phyloP scores from a whole-genome alignment of 2,888 invertebrate species.

The Agrilus mali region DNA sequence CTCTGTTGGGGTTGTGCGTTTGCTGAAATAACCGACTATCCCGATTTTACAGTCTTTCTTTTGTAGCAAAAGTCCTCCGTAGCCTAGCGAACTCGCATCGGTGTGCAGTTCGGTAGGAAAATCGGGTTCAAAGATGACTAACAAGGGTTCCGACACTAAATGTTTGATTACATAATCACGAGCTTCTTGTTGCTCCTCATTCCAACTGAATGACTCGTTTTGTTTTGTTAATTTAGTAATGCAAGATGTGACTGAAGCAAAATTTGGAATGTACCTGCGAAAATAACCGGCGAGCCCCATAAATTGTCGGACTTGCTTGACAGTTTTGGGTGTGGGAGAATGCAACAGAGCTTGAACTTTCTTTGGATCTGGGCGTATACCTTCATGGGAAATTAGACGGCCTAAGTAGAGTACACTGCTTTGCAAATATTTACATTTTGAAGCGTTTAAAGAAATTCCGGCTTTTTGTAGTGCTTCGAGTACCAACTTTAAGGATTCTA shows the following conservation, averaged over 20 bases:
- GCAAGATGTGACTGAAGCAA: slow-evolving; percentile 10
- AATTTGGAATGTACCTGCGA: slow-evolving; percentile 14
- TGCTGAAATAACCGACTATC: slow-evolving; percentile 15
- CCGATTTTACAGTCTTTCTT: slow-evolving; percentile 8
- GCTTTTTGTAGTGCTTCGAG: neutral
- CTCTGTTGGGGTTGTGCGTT: slow-evolving; percentile 13
- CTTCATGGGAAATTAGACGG: slow-evolving; percentile 10
- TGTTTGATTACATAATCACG: slow-evolving; percentile 6
- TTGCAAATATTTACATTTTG: slow-evolving; percentile 12
- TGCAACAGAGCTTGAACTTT: slow-evolving; percentile 12
- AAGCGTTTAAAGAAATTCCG: slow-evolving; percentile 1
- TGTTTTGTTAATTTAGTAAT: slow-evolving; percentile 9
- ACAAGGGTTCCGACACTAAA: slow-evolving; percentile 11
- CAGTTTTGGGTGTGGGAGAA: slow-evolving; percentile 12
- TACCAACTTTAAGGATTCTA: neutral
- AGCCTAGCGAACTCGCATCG: slow-evolving; percentile 16
- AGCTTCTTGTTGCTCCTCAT: slow-evolving; percentile 6
- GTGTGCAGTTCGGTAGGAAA: slow-evolving; percentile 16
- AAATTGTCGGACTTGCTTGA: slow-evolving; percentile 11
- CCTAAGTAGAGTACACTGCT: slow-evolving; percentile 12
- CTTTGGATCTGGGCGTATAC: slow-evolving; percentile 10
- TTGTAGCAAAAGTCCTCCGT: slow-evolving; percentile 18
- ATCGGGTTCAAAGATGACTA: slow-evolving; percentile 16
- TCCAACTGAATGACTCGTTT: slow-evolving; percentile 9
- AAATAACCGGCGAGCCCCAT: too few relatives aligned